Conservation (phyloP, 2,797 vertebrate genomes). For the Hydrolagus colliei region DNA sequence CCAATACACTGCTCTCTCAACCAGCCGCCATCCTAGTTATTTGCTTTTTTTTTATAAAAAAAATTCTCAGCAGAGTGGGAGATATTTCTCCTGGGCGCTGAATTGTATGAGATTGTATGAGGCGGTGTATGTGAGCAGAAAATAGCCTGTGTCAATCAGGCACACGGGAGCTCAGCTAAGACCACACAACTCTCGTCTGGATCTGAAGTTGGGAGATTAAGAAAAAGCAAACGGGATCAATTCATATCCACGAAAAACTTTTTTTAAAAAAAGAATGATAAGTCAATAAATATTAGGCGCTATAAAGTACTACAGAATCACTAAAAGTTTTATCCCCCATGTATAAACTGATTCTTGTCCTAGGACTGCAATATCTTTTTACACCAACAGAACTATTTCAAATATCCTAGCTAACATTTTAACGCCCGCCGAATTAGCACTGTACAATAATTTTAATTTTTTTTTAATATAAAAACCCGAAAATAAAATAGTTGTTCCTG, state of each 20-base stretch:
- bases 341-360: constrained; percentile 17
- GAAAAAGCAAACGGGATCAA: constrained; percentile 24
- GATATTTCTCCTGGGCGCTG: constrained; percentile 13
- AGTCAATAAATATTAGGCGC: constrained; percentile 28
- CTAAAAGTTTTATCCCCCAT: constrained; percentile 29
- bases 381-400: neutral
- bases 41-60: neutral
- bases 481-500: constrained; percentile 20
- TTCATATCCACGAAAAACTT: neutral
- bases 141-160: constrained; percentile 23
- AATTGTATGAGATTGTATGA: constrained; percentile 12
- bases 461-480: neutral
- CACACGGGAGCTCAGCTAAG: constrained; percentile 10
- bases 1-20: constrained; percentile 18
- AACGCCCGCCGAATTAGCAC: constrained; percentile 27
- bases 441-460: constrained; percentile 16
- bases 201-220: constrained; percentile 25
- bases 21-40: neutral
- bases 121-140: constrained; percentile 14
- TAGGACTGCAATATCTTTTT: constrained; percentile 25
- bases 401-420: constrained; percentile 7
- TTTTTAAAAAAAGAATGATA: constrained; percentile 17
- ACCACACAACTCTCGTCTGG: neutral
- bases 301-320: constrained; percentile 22
- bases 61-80: constrained; percentile 20